Evolutionary conservation across 2,113 vertebrate genomes (phyloP).

Genomic region (Glaucomys volans): DNA sequence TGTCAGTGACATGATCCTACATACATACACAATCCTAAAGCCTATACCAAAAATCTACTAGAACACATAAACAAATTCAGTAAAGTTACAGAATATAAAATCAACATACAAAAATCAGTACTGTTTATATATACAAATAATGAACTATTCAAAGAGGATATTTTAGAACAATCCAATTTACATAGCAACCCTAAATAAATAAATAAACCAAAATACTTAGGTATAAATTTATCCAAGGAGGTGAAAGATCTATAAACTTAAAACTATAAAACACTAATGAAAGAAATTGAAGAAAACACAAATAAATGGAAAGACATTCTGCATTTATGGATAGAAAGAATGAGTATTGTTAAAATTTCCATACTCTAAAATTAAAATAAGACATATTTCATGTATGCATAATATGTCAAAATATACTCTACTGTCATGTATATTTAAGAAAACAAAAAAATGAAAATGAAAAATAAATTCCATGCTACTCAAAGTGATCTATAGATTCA

Average conservation of each 20-base stretch:
- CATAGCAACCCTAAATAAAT: background rate
- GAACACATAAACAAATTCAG: background rate
- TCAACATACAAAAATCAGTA: background rate
- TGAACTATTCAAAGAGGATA: background rate
- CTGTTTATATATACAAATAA: background rate
- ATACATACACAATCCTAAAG: background rate
- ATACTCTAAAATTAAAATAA: no score
- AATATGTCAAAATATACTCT: no score
- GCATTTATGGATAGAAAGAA: background rate
- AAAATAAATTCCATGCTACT: no score
- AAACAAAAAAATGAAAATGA: no score
- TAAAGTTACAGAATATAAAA: background rate
- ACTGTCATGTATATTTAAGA: no score
- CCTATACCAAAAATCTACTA: background rate
- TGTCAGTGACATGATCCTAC: background rate
- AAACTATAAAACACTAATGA: background rate
- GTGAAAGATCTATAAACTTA: background rate
- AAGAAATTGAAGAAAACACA: background rate
- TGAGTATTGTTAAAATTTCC: background rate
- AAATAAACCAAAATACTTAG: background rate
- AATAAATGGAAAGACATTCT: background rate
- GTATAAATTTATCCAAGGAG: background rate
- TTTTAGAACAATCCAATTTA: background rate
- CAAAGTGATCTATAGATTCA: no score
- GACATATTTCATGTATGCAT: no score